Base-by-base conservation (phyloP, 2,113 vertebrate species). In the Psettodes erumei region DNA sequence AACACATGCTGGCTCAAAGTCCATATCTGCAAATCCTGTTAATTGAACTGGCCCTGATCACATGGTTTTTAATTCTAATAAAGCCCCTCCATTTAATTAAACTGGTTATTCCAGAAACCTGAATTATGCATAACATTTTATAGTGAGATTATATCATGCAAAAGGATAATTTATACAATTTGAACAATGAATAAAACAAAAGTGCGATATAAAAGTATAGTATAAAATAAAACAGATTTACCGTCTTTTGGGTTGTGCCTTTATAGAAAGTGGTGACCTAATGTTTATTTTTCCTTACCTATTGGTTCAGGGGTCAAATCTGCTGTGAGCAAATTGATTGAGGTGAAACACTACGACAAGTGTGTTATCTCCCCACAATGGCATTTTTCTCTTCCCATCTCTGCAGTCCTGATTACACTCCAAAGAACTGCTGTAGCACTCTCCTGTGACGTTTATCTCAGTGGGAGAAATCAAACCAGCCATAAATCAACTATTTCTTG, bases 401-500 rank as follows among this genome's bases (percentile, higher is more conserved):
- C 70, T 55, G 61, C 51, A 55, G 53, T 79, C 63, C 72, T 86
- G 81, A 91, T 90, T 85, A 80, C 54, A 18, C 72, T 86, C 77
- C 67, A 82, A 54, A 83, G 83, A 84, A 81, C 75, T 28, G 59
- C n/a, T 64, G 64, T 32, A 67, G 56, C 62, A 54, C 71, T 84
- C 70, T 81, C 77, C 78, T 74, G 13, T 13, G 45, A 79, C 65
- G 47, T 84, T 89, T 90, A 87, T 92, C 87, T 91, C 85, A 37
- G 66, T 56, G 19, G 77, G 80, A 79, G 83, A 84, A 85, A 86
- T 86, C 83, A 85, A 84, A 75, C 63, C 33, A 71, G 55, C 83
- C 75, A 89, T 90, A 90, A 91, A 92, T 93, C 89, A 88, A 83
- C 81, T 70, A 61, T 86, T 87, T 79, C 71, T 77, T 75, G 77